phyloP scores from a whole-genome alignment of 2,888 invertebrate genomes.

The Ochropleura plecta region DNA sequence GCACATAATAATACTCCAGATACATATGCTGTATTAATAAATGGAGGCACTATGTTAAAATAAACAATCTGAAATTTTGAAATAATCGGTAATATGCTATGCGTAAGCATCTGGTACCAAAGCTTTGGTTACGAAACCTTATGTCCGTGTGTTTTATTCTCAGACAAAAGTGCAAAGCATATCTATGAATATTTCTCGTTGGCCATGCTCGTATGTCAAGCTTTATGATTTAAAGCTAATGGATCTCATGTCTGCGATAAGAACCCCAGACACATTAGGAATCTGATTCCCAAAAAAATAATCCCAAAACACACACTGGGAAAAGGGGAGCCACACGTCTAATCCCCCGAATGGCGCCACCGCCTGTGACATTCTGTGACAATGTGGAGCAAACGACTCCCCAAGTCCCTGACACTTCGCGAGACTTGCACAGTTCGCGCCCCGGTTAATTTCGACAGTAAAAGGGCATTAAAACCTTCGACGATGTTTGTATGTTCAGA shows the following conservation, averaged over 20 bases:
- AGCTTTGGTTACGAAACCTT: slow-evolving; percentile 16
- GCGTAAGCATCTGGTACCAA: slow-evolving; percentile 16
- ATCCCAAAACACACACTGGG: slow-evolving; percentile 52
- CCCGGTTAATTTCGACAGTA: slow-evolving; percentile 65
- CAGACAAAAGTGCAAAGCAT: background rate
- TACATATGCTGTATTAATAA: slow-evolving; percentile 2
- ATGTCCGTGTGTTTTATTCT: slow-evolving; percentile 18
- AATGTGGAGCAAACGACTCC: slow-evolving; percentile 77
- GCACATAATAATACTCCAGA: background rate
- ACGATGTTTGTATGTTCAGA: background rate
- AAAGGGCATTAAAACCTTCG: slow-evolving; percentile 47
- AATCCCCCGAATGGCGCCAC: slow-evolving; percentile 74
- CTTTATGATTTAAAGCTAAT: slow-evolving; percentile 51
- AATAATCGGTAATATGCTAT: slow-evolving; percentile 7
- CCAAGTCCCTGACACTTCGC: slow-evolving; percentile 68
- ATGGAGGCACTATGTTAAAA: slow-evolving; percentile 11
- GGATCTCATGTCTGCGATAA: slow-evolving; percentile 41
- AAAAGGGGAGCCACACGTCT: slow-evolving; percentile 52
- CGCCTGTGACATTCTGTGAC: slow-evolving; percentile 74
- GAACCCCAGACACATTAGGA: slow-evolving; percentile 53
- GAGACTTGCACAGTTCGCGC: slow-evolving; percentile 53
- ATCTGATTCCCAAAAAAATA: slow-evolving; percentile 53
- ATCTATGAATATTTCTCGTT: slow-evolving; percentile 5
- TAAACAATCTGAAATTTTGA: slow-evolving; percentile 13
- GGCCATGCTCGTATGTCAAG: slow-evolving; percentile 21